Evolutionary conservation across 2,888 invertebrate species (phyloP), one percentile per base, ranked within the genome.

Genomic region (Caenorhabditis angaria): DNA sequence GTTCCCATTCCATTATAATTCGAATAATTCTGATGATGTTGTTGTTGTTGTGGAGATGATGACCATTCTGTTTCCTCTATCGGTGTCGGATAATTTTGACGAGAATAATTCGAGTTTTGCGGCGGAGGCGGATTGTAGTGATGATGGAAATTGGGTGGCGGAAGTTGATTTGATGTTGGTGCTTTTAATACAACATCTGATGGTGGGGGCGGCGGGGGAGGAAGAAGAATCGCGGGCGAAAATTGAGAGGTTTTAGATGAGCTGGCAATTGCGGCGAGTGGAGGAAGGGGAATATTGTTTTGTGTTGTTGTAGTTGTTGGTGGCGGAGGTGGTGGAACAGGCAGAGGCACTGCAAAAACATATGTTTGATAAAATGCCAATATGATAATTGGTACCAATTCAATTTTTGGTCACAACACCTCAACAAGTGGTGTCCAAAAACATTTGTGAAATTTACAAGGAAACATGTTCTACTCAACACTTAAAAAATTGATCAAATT

Each of bases 191-290:
- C 25, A 4, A 6, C 29, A 20, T 53, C 61, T 20, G 70, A 65
- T 32, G 69, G 69, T 29, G 60, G 53, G n/a, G 51, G 61, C 22
- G 70, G 70, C 18, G 70, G 65, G 25, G 65, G 65, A 12, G 67
- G 67, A 48, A 48, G 35, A 3, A 14, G 53, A 41, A 54, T 50
- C 5, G 24, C 24, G 2, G 50, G 20, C 18, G 6, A 6, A 35
- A 10, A 35, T 10, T 35, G 35, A 10, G 14, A 10, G 8, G 35
- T 10, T 35, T 35, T 35, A 35, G 14, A 10, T 27, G 24, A 20
- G 8, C 12, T 20, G 28, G 54, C 50, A 3, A 56, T 32, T 8
- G 67, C 58, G 25, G 68, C 59, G 12, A 64, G 69, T n/a, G 64
- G 69, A 28, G 61, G 67, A 1, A 55, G n/a, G n/a, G n/a, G n/a